phyloP scores from a whole-genome alignment of 1,140 invertebrate genomes.

The Drosophila chauvacae region DNA sequence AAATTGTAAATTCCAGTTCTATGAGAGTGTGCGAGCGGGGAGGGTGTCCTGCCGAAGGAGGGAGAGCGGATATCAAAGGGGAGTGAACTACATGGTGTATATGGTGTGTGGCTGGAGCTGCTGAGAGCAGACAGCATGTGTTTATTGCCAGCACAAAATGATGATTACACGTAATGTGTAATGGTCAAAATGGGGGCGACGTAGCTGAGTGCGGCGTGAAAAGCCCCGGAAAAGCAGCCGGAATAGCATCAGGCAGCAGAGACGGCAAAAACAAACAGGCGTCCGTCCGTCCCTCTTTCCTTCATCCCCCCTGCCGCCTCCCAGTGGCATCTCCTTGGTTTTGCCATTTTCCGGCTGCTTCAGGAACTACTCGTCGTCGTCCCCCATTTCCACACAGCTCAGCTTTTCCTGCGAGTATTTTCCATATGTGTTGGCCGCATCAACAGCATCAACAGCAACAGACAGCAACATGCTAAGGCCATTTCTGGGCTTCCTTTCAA shows the following conservation, averaged over 20 bases:
- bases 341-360: constrained; percentile 38
- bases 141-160: constrained; percentile 82
- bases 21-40: constrained; percentile 18
- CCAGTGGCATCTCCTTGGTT: constrained; percentile 45
- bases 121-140: constrained; percentile 73
- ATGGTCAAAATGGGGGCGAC: constrained; percentile 35
- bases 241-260: constrained; percentile 69
- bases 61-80: constrained; percentile 5
- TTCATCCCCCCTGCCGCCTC: constrained; percentile 21
- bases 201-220: constrained; percentile 52
- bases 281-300: constrained; percentile 12
- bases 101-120: constrained; percentile 22
- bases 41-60: neutral
- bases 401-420: constrained; percentile 44
- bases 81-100: neutral
- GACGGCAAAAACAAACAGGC: constrained; percentile 72
- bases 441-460: constrained; percentile 27
- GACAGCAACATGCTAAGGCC: constrained; percentile 34
- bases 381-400: constrained; percentile 7
- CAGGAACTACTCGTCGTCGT: constrained; percentile 7
- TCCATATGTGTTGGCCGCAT: constrained; percentile 62
- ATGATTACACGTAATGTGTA: constrained; percentile 81
- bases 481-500: constrained; percentile 37
- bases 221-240: constrained; percentile 74
- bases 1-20: constrained; percentile 79